Conservation (phyloP, 2,797 vertebrate species). For the Halcyon chelicuti region DNA sequence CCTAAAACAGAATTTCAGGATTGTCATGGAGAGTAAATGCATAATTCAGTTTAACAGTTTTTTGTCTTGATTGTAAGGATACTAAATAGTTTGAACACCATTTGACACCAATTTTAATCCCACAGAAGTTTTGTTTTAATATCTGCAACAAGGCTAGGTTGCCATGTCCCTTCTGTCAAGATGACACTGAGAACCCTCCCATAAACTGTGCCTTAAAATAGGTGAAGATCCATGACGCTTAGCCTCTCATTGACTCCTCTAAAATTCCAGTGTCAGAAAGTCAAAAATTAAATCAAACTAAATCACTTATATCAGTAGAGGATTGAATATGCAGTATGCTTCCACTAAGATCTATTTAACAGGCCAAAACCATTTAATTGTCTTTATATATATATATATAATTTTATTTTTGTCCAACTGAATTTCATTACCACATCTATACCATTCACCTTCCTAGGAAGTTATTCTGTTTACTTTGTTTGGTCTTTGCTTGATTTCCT, state of each 20-base stretch:
- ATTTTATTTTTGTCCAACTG: background rate
- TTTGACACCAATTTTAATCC: background rate
- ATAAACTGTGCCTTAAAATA: background rate
- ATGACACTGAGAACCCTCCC: background rate
- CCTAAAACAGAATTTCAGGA: background rate
- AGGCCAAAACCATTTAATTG: background rate
- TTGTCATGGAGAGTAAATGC: background rate
- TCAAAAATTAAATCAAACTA: background rate
- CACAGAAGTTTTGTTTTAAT: background rate
- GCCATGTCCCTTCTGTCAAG: background rate
- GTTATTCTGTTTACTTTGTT: constrained; percentile 2
- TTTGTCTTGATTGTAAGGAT: background rate
- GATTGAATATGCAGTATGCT: background rate
- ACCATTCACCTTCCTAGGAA: background rate
- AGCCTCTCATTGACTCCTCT: background rate
- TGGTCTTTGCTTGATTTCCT: constrained; percentile 8
- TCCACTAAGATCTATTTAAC: background rate
- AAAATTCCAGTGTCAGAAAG: background rate
- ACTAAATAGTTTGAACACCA: background rate
- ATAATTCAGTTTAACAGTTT: background rate
- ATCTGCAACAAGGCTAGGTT: background rate
- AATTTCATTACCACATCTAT: background rate
- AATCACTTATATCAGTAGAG: background rate
- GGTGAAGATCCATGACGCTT: background rate
- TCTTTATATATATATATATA: background rate